Base-by-base conservation (phyloP, 2,888 invertebrate genomes). In the Caenorhabditis macrosperma region DNA sequence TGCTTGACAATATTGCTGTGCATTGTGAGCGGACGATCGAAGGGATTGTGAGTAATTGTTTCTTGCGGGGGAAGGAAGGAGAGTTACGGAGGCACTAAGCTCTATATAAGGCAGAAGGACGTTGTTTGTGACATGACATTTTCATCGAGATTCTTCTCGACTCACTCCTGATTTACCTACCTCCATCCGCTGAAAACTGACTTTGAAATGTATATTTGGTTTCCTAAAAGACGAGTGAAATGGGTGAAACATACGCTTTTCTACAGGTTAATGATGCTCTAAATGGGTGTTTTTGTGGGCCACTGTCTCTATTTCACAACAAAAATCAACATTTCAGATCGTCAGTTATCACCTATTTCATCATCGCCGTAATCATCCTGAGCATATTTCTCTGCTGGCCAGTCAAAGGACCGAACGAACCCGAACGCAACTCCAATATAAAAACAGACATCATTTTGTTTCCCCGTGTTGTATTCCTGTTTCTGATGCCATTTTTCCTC, bases 21-120 rank as follows among this genome's bases (percentile, higher is more conserved):
- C n/a, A 41, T 81, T 55, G 57, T 63, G 28, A 64, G 63, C 50
- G 72, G 67, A 22, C 44, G 68, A 26, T 50, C 76, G 59, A 72
- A 77, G 52, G 81, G 76, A 81, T 67, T 77, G 81, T 81, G 63
- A 81, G 81, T 77, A 33, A 60, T 57, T 74, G 10, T 20, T 72
- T 71, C 71, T 60, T 41, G 22, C 1, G 24, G 26, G 33, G 54
- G 20, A 9, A 30, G 52, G 60, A 30, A 6, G 41, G 35, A 38
- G 38, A 46, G 55, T 9, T 17, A 17, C 3, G 4, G 17, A 1
- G 15, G 7, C 1, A 33, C 9, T 33, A 33, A 33, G 33, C 33
- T 33, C 33, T n/a, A n/a, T n/a, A n/a, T n/a, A n/a, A n/a, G n/a
- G n/a, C n/a, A n/a, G n/a, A n/a, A n/a, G n/a, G n/a, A n/a, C n/a